Base-by-base conservation (phyloP, 2,113 vertebrate species). In the Baryphthengus martii region DNA sequence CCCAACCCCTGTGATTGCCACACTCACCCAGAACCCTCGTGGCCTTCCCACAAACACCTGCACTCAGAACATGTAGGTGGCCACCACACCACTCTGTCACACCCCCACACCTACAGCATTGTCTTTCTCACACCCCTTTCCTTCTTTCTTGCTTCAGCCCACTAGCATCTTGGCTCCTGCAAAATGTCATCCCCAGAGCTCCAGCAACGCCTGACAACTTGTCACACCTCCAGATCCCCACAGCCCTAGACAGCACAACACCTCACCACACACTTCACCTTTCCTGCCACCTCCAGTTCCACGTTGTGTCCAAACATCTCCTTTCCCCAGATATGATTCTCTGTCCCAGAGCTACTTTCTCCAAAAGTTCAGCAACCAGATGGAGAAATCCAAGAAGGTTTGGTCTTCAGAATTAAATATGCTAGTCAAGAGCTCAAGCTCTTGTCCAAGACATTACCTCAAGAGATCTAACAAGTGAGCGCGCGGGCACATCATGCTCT, bases 61-160 rank as follows among this genome's bases (percentile, higher is more conserved):
- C 5, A 31, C 63, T 63, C 11, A 7, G 58, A 66, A 65, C 66
- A 39, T 0, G 0, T 2, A 15, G 49, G 62, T 37, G 42, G 62
- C 42, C 21, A 74, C 55, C 24, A 50, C 62, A 33, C 45, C 31
- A 4, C 28, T 19, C 20, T 12, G n/a, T 52, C 40, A n/a, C 19
- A 31, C 7, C 2, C 31, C 29, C 37, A 9, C 1, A 11, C 23
- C 42, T 52, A 47, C 31, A 42, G n/a, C 29, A 10, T 1, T 13
- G 21, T 25, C 39, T 49, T 19, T 40, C 31, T 65, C 72, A 37
- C 16, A 20, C 21, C 31, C 28, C n/a, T 3, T 63, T 68, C 37
- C 12, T 74, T 59, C 62, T 45, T 79, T 29, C 33, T 63, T 28
- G 11, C 21, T 59, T 89, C 39, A 70, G 25, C 13, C 39, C n/a